Percentiles rank a stretch among this genome's conserved stretches.
These are phyloP conservation scores for Epistrophella euchroma DNA, from an alignment of 2,888 invertebrate species.

Conservation along the genomic window DNA sequence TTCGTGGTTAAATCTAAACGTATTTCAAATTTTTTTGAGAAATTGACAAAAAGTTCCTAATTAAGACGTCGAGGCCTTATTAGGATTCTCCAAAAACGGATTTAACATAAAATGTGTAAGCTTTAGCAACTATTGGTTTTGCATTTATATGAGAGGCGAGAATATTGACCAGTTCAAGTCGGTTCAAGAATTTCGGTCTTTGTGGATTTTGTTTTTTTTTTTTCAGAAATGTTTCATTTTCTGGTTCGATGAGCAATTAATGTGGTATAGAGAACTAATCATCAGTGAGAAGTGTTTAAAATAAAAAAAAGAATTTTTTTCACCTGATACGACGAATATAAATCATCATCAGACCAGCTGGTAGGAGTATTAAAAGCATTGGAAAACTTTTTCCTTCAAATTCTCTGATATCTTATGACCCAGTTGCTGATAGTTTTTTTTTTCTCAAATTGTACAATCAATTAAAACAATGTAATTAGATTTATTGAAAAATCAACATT, in stretches of 20 bases:
- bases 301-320: background rate
- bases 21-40: constrained; percentile 8
- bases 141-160: constrained; percentile 26
- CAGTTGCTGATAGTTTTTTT: constrained; percentile 24
- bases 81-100: constrained; percentile 51
- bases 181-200: constrained; percentile 43
- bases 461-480: constrained; percentile 9
- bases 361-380: constrained; percentile 9
- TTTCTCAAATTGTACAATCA: constrained; percentile 31
- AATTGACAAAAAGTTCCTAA: constrained; percentile 17
- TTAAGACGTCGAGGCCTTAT: constrained; percentile 38
- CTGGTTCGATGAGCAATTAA: constrained; percentile 1
- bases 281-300: constrained; percentile 8
- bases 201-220: constrained; percentile 3
- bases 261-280: constrained; percentile 32
- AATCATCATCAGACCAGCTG: constrained; percentile 41
- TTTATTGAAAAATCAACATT: constrained; percentile 31
- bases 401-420: constrained; percentile 21
- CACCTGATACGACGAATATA: constrained; percentile 7
- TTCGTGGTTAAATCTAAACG: background rate
- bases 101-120: constrained; percentile 75
- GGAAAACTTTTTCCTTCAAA: background rate
- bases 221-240: constrained; percentile 9
- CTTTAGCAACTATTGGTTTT: constrained; percentile 43
- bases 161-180: constrained; percentile 27